phyloP scores from a whole-genome alignment of 2,797 vertebrate genomes.

The Anguilla megastoma region DNA sequence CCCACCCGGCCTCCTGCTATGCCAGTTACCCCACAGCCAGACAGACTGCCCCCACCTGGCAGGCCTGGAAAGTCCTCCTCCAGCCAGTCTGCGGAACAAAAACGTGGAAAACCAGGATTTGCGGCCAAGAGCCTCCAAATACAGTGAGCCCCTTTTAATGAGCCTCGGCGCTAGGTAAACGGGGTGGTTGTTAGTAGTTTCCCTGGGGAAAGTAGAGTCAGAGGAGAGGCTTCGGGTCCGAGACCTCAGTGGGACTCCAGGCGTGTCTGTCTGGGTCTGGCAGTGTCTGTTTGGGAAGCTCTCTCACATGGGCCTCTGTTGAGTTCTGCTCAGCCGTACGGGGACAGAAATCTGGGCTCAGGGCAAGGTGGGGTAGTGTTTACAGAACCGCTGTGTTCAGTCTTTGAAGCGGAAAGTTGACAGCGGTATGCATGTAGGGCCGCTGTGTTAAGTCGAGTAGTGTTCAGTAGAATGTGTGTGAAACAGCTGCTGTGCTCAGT shows the following conservation, averaged over 20 bases:
- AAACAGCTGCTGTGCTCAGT: too few relatives aligned
- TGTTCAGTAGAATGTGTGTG: background rate
- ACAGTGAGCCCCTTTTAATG: conserved; percentile 16
- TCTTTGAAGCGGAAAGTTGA: background rate
- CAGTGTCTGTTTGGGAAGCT: background rate
- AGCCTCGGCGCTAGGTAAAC: background rate
- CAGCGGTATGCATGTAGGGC: background rate
- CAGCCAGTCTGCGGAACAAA: background rate
- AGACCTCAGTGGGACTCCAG: background rate
- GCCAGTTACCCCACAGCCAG: background rate
- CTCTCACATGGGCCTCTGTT: background rate
- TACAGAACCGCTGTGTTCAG: background rate
- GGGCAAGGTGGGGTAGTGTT: background rate
- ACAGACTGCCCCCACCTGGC: background rate
- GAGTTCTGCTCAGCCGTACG: background rate
- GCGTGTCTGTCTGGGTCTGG: background rate
- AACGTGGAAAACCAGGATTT: background rate
- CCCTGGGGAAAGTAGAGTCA: background rate
- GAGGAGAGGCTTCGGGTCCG: background rate
- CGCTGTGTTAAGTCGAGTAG: background rate
- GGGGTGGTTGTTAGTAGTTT: conserved; percentile 10
- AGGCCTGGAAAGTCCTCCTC: background rate
- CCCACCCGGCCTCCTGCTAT: background rate
- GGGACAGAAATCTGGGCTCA: background rate
- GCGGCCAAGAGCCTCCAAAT: background rate